Evolutionary conservation across 2,113 vertebrate genomes (phyloP), one percentile per base, ranked within the genome.

Genomic region (Scophthalmus maximus): DNA sequence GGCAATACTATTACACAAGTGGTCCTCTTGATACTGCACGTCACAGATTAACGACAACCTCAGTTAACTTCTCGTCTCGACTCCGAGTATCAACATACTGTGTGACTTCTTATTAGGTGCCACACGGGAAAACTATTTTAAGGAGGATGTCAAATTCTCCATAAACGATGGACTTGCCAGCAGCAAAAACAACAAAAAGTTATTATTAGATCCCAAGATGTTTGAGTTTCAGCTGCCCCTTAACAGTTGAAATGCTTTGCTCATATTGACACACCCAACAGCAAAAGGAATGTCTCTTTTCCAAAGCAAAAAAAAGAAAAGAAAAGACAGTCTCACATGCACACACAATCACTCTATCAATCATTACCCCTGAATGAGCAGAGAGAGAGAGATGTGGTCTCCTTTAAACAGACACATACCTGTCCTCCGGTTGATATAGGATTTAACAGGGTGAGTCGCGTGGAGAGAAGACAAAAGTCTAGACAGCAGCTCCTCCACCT

Each of bases 271-370:
- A 90, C 90, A 83, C 86, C 87, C 81, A 65, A 57, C 38, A 61
- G 76, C 69, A 52, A 80, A n/a, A 87, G 67, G 81, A 92, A 90
- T 87, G 67, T 78, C 68, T 89, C 73, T 58, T 78, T 83, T 85
- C 30, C 61, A 32, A 56, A 71, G 66, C 46, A 79, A 66, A 85
- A 78, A 61, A 11, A 38, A 38, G 10, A 10, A 2, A 9, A n/a
- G n/a, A n/a, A n/a, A n/a, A 22, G 3, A 22, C 6, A 14, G 9
- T 12, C 20, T 5, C 29, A n/a, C 50, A 77, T 65, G 52, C 30
- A 69, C 50, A 72, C 66, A 76, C 62, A 84, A 74, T 72, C 79
- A 52, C 36, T 63, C 46, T 51, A 73, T 86, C 38, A 87, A 85
- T 83, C 68, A 89, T 90, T 84, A 81, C 20, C 73, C n/a, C 47